phyloP scores from a whole-genome alignment of 1,140 invertebrate genomes.

The Drosophila takahashii region DNA sequence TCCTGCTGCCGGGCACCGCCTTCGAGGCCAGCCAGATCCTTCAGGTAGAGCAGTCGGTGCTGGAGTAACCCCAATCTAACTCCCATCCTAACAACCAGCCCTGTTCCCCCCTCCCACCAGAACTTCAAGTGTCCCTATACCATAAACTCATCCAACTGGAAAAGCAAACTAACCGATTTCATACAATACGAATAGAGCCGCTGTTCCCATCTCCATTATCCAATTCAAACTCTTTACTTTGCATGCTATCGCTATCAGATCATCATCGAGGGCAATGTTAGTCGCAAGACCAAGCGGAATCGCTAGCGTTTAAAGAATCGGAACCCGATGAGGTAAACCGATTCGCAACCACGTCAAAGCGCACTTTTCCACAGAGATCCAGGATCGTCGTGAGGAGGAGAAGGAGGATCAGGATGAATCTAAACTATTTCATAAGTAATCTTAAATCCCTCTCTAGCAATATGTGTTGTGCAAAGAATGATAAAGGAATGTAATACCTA shows the following conservation, averaged over 20 bases:
- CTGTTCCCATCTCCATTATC: conserved; percentile 5
- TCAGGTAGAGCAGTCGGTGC: conserved; percentile 58
- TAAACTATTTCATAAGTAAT: conserved; percentile 51
- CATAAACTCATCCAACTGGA: background rate
- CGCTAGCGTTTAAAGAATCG: conserved; percentile 85
- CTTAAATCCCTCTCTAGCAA: conserved; percentile 36
- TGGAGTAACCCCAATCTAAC: conserved; percentile 17
- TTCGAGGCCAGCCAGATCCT: conserved; percentile 84
- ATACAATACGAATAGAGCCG: background rate
- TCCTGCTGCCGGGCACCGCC: conserved; percentile 92
- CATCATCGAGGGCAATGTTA: conserved; percentile 84
- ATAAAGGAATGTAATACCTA: conserved; percentile 8
- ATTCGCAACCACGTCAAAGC: conserved; percentile 62
- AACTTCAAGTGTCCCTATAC: conserved; percentile 53
- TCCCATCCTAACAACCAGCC: conserved; percentile 30
- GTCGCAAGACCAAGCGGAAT: conserved; percentile 83
- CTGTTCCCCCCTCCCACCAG: conserved; percentile 43
- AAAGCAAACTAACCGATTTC: conserved; percentile 1
- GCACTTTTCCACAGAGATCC: conserved; percentile 35
- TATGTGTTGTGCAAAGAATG: conserved; percentile 28
- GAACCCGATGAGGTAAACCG: conserved; percentile 83
- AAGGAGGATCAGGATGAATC: conserved; percentile 12
- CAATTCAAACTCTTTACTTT: conserved; percentile 38
- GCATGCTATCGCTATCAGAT: conserved; percentile 62
- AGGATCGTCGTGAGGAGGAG: background rate